These are phyloP conservation scores for Clusia tigrina DNA, from an alignment of 2,888 invertebrate genomes.

Conservation along the genomic window DNA sequence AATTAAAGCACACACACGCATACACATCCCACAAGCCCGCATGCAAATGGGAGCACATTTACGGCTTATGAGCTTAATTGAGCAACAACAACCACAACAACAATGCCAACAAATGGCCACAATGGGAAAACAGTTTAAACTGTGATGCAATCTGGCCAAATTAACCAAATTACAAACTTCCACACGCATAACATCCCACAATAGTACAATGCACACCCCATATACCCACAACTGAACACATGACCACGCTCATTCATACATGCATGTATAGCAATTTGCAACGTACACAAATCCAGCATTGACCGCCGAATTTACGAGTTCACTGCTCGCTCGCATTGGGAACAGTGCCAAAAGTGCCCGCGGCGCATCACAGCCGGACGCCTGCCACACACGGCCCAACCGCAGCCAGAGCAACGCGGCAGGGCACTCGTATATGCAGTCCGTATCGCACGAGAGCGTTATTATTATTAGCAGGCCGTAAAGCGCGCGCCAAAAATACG, in stretches of 20 bases:
- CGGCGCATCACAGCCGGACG: neutral
- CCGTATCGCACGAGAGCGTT: neutral
- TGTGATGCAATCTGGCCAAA: neutral
- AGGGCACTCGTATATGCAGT: conserved; percentile 11
- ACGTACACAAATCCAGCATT: conserved; percentile 13
- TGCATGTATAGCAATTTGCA: neutral
- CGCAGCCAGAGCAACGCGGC: conserved; percentile 26
- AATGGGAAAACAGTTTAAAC: neutral
- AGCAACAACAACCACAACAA: too few relatives aligned
- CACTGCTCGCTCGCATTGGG: neutral
- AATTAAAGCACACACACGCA: too few relatives aligned
- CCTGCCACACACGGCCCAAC: conserved; percentile 14
- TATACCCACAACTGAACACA: neutral
- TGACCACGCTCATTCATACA: neutral
- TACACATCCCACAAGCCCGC: too few relatives aligned
- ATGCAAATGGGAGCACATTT: too few relatives aligned
- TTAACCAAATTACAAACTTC: neutral
- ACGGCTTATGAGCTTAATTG: too few relatives aligned
- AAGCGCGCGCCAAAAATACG: neutral
- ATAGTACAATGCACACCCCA: too few relatives aligned
- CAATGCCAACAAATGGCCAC: too few relatives aligned
- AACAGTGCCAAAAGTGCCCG: conserved; percentile 5
- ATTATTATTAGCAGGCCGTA: neutral
- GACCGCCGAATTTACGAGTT: conserved; percentile 33
- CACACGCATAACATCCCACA: too few relatives aligned